Evolutionary conservation across 1,140 invertebrate species (phyloP), one percentile per base, ranked within the genome.

Genomic region (Cyphomyrmex costatus): DNA sequence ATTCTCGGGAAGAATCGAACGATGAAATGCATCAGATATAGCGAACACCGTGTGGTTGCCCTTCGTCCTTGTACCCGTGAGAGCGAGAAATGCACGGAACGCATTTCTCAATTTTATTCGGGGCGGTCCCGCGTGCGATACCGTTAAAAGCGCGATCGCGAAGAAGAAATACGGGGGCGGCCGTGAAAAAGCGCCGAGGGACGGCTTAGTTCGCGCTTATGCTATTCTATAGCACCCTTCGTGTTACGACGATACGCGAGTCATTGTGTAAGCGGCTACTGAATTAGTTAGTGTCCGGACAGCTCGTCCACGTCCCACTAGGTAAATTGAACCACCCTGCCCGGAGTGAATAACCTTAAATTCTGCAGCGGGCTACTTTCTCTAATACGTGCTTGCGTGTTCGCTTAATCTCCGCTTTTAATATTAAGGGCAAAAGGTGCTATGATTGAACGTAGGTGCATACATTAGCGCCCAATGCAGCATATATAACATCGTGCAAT

Each of bases 211-310:
- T 63, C 74, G 74, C 74, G 58, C 19, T 77, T 77, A 77, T 63
- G 21, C 36, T 10, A 27, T 16, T 33, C 21, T 61, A 27, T 61
- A 21, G 56, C 56, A 63, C 56, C 56, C 33, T 77, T 49, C 36
- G 27, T 53, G 49, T 21, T 16, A 46, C 33, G 16, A 33, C 5
- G 16, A 63, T 60, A 60, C 21, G 16, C 74, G 56, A 24, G 42
- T 19, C 36, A 21, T 77, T 77, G 74, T 77, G 16, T 63, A 77
- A 77, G 36, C 58, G 36, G 19, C 24, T 46, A 10, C 58, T 77
- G 74, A 77, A 77, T 77, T 63, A 77, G 12, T 77, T 63, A 77
- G 36, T 8, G 21, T 14, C 6, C 74, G 36, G 74, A 77, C 74
- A 77, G 58, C 10, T 46, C 58, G 58, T 68, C 74, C 58, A 77